phyloP scores from a whole-genome alignment of 2,888 invertebrate genomes.

The Polymixis flavicincta region DNA sequence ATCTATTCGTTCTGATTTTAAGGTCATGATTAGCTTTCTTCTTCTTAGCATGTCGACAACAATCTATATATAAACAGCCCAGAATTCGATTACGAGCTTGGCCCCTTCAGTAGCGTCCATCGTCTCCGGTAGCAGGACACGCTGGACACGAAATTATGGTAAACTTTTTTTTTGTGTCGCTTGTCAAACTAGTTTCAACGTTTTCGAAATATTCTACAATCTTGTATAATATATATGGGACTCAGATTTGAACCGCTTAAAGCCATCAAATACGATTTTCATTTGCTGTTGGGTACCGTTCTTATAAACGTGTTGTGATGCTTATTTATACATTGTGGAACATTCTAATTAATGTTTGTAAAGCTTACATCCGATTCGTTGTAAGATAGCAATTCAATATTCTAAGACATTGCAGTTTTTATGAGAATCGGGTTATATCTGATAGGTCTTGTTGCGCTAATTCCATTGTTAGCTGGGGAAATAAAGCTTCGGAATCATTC shows the following conservation, averaged over 20 bases:
- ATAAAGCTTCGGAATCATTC: background rate
- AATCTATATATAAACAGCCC: too few species aligned
- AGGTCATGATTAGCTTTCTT: background rate
- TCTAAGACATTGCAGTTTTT: conserved; percentile 20
- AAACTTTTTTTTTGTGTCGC: background rate
- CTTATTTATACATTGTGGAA: background rate
- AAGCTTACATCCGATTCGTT: conserved; percentile 7
- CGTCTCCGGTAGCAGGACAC: too few species aligned
- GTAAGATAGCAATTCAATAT: conserved; percentile 20
- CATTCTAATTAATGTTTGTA: conserved; percentile 8
- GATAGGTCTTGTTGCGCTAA: conserved; percentile 23
- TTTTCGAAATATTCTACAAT: background rate
- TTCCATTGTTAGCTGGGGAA: conserved; percentile 39
- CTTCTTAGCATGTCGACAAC: too few species aligned
- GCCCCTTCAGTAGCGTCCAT: too few species aligned
- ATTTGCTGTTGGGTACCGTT: background rate
- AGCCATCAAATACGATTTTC: background rate
- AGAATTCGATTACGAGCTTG: too few species aligned
- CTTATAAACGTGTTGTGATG: background rate
- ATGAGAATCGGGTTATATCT: conserved; percentile 56
- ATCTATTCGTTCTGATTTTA: background rate
- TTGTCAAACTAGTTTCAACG: background rate
- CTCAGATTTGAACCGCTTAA: background rate
- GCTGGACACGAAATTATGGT: too few species aligned
- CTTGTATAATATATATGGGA: too few species aligned